Evolutionary conservation across 2,113 vertebrate genomes (phyloP).

Genomic region (Macrotus californicus): DNA sequence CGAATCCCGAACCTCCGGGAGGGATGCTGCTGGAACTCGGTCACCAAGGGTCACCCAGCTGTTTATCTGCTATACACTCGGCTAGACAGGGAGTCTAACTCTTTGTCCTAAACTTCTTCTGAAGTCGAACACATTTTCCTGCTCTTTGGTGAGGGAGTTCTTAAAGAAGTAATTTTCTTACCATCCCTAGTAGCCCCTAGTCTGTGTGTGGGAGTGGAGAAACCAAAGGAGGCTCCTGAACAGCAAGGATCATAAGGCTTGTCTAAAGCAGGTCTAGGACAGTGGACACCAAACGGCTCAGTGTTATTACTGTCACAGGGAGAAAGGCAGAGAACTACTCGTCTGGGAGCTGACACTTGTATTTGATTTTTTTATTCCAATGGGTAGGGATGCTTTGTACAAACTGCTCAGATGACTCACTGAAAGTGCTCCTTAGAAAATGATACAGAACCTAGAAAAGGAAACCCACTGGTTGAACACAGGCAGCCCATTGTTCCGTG

Average conservation of each 20-base stretch:
- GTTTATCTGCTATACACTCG: fast-evolving
- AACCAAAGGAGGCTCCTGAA: neutral
- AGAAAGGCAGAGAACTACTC: neutral
- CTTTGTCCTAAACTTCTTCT: neutral
- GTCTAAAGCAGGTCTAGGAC: neutral
- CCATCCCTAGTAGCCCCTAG: neutral
- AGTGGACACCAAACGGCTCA: neutral
- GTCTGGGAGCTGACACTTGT: neutral
- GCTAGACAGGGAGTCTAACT: neutral
- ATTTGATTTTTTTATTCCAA: neutral
- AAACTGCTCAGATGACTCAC: neutral
- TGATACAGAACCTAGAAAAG: neutral
- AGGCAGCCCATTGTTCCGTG: fast-evolving
- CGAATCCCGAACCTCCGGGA: neutral
- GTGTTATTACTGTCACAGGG: too few species aligned
- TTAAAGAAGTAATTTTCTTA: neutral
- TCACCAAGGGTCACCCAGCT: neutral
- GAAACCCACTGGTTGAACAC: neutral
- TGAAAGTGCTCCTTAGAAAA: neutral
- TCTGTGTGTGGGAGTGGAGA: neutral
- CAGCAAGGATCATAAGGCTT: neutral
- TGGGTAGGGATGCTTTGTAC: neutral
- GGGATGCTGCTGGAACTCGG: neutral
- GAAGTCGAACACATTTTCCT: neutral
- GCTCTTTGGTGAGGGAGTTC: neutral